A percentile compares a stretch with the other conserved stretches of the same genome.
Conservation (phyloP, 2,113 vertebrate genomes). For the Gallinago undulata region DNA sequence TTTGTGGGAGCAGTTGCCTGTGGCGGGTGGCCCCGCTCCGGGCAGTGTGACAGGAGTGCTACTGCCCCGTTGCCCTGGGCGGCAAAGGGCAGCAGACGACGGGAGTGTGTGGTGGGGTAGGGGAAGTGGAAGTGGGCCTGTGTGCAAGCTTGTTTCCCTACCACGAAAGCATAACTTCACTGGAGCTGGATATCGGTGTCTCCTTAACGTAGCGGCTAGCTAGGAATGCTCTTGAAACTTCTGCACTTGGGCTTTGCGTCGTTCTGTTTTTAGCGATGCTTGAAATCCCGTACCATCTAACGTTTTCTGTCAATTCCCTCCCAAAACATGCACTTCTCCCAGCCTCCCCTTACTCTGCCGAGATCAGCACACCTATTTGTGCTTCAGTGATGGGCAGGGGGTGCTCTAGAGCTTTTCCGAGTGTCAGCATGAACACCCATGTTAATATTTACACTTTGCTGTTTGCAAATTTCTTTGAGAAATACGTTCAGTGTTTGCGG, state of each 20-base stretch:
- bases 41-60: background rate
- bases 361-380: accelerated
- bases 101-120: accelerated
- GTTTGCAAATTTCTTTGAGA: background rate
- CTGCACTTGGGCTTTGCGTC: accelerated
- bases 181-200: accelerated
- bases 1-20: background rate
- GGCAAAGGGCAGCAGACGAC: accelerated
- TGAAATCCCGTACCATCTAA: accelerated
- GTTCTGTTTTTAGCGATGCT: accelerated
- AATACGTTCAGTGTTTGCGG: no score
- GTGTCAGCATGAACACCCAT: background rate
- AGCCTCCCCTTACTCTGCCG: accelerated
- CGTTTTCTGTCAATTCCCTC: accelerated
- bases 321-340: accelerated
- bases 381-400: accelerated
- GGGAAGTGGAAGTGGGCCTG: background rate
- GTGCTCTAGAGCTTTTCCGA: background rate
- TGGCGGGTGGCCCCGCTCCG: no score
- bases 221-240: no score
- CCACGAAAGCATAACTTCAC: accelerated
- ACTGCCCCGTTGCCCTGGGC: accelerated
- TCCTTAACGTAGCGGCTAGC: background rate
- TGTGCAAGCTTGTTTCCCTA: accelerated
- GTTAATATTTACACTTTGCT: background rate